Base-by-base conservation (phyloP, 2,888 invertebrate species). In the Acleris cristana region DNA sequence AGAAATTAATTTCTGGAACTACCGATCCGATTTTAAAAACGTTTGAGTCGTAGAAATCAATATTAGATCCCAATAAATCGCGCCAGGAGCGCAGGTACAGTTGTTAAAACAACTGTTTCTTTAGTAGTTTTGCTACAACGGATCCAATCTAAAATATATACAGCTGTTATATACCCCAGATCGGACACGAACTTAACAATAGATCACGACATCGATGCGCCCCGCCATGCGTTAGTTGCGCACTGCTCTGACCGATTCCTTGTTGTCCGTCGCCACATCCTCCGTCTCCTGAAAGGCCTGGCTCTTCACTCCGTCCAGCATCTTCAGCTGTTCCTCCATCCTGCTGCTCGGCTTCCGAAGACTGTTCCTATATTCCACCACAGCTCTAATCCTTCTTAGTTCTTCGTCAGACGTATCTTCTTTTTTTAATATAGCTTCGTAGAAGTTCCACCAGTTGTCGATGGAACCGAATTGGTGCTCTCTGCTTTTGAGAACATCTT, bases 401-500 rank as follows among this genome's bases (percentile, higher is more conserved):
- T 90, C 88, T 61, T 88, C 86, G 2, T 80, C 83, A 0, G 80
- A 79, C 0, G 82, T 81, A 5, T 85, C 82, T 12, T 79, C 76
- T 2, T 85, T 88, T 51, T 86, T 89, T 0, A 92, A 60, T 5
- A 92, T 85, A 0, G 83, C 81, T 74, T 93, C 92, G 77, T 93
- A 93, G 54, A 90, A 88, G 1, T 77, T 81, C 93, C 93, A 93
- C 93, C 93, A 93, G 70, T 88, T 88, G 62, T 93, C 93, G 18
- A 93, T 87, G 0, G 91, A 88, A 0, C 93, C 93, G 76, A 91
- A 93, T 71, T 93, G 93, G 23, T 85, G 83, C 56, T 92, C 91
- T 0, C 93, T 79, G 44, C 80, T 91, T 56, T 86, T 90, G 0
- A 93, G 67, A 0, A 93, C 78, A 23, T 92, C 92, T 69, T 92